Conservation (phyloP, 2,113 vertebrate genomes). For the Brachyistius frenatus region DNA sequence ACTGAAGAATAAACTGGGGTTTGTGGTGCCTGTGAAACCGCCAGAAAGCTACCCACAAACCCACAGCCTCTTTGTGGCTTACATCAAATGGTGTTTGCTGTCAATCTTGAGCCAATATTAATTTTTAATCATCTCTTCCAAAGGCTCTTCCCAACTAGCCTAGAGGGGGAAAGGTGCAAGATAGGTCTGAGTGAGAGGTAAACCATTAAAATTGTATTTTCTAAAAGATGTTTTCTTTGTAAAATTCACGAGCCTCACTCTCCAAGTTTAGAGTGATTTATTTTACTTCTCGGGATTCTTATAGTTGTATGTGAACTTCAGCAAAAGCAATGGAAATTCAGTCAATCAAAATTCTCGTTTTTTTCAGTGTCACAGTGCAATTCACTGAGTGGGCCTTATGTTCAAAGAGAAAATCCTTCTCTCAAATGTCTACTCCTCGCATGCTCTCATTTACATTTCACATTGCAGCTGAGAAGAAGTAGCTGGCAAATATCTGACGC, state of each 20-base stretch:
- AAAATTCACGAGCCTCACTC: conserved; percentile 75
- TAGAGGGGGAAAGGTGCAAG: conserved; percentile 77
- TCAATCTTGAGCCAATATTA: conserved; percentile 86
- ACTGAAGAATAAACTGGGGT: conserved; percentile 78
- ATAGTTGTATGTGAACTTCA: conserved; percentile 72
- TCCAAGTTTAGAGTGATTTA: conserved; percentile 74
- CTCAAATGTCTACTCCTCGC: conserved; percentile 67
- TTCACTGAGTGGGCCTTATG: conserved; percentile 72
- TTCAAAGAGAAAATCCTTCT: conserved; percentile 79
- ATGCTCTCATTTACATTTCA: conserved; percentile 79
- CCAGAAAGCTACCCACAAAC: conserved; percentile 80
- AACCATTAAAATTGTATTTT: conserved; percentile 83
- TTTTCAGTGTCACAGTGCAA: conserved; percentile 80
- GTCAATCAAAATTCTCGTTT: conserved; percentile 82
- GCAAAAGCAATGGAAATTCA: conserved; percentile 77
- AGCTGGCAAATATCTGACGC: conserved; percentile 62
- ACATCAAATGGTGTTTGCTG: conserved; percentile 87
- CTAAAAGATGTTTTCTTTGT: conserved; percentile 79
- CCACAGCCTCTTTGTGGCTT: conserved; percentile 82
- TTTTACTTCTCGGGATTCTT: conserved; percentile 70
- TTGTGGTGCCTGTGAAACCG: conserved; percentile 78
- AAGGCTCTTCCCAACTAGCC: conserved; percentile 84
- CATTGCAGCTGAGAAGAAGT: conserved; percentile 66
- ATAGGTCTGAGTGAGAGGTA: conserved; percentile 81
- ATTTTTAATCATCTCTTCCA: conserved; percentile 86